These are phyloP conservation scores for Metopia argyrocephala DNA, from an alignment of 2,888 invertebrate species.

Conservation along the genomic window DNA sequence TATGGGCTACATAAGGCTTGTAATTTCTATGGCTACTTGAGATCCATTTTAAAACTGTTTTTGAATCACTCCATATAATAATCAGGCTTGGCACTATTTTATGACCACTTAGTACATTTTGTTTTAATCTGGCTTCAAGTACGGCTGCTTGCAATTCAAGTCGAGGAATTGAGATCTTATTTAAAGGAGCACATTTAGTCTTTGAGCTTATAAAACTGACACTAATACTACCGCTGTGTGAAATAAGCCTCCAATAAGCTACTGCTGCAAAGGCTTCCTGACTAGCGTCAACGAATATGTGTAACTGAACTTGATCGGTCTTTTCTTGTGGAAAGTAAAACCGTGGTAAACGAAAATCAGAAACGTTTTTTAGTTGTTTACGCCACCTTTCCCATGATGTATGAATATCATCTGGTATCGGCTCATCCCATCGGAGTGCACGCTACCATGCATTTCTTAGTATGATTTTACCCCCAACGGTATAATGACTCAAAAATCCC, in stretches of 20 bases:
- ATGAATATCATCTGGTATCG: conserved; percentile 25
- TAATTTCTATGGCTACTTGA: conserved; percentile 31
- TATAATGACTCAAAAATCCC: conserved; percentile 43
- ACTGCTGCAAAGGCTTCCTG: conserved; percentile 45
- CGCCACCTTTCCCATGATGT: conserved; percentile 19
- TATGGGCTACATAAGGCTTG: conserved; percentile 42
- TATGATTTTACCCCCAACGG: conserved; percentile 29
- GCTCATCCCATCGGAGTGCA: conserved; percentile 36
- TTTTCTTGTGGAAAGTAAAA: conserved; percentile 27
- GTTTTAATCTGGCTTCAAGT: conserved; percentile 30
- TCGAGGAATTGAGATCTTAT: conserved; percentile 26
- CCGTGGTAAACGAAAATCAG: conserved; percentile 15
- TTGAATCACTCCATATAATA: conserved; percentile 46
- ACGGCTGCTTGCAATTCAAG: conserved; percentile 47
- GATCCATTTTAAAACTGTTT: conserved; percentile 46
- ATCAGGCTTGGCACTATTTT: not conserved
- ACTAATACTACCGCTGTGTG: not conserved
- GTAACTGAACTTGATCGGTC: conserved; percentile 1
- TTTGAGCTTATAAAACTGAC: conserved; percentile 25
- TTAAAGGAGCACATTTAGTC: conserved; percentile 42
- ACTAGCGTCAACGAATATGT: conserved; percentile 40
- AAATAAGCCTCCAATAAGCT: conserved; percentile 22
- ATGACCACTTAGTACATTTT: conserved; percentile 17
- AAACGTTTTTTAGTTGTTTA: conserved; percentile 9
- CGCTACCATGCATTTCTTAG: conserved; percentile 42